phyloP scores from a whole-genome alignment of 2,113 vertebrate species.

The Artemisiospiza belli region DNA sequence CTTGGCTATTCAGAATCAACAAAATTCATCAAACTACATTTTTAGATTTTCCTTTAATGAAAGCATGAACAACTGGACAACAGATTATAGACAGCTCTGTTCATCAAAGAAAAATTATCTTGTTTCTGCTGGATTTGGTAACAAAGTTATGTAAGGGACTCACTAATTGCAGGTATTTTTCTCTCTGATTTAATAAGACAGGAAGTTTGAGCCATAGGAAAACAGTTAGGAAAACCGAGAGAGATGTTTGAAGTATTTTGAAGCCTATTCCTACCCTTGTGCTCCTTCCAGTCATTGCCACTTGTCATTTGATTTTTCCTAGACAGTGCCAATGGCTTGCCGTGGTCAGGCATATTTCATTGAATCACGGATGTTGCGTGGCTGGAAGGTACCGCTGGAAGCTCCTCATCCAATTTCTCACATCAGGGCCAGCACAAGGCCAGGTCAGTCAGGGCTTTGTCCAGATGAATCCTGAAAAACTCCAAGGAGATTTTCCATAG shows the following conservation, averaged over 20 bases:
- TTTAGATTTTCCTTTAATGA: background rate
- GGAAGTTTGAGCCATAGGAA: background rate
- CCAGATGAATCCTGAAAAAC: background rate
- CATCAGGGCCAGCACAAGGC: background rate
- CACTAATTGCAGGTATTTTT: background rate
- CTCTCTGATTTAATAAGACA: background rate
- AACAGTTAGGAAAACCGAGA: background rate
- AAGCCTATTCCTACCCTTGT: background rate
- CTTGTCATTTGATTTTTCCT: background rate
- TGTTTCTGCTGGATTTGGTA: background rate
- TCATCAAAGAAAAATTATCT: background rate
- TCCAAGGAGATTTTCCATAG: background rate
- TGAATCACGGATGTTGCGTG: background rate
- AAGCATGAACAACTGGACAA: background rate
- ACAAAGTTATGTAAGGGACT: background rate
- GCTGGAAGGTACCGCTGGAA: background rate
- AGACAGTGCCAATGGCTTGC: background rate
- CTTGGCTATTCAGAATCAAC: background rate
- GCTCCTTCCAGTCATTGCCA: background rate
- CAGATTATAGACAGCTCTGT: background rate
- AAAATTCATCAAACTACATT: background rate
- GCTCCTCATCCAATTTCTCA: background rate
- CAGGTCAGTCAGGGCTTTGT: background rate
- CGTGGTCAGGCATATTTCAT: background rate
- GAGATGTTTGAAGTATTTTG: background rate